These are phyloP conservation scores for Pituophis catenifer DNA, from an alignment of 2,113 vertebrate genomes.

Conservation along the genomic window DNA sequence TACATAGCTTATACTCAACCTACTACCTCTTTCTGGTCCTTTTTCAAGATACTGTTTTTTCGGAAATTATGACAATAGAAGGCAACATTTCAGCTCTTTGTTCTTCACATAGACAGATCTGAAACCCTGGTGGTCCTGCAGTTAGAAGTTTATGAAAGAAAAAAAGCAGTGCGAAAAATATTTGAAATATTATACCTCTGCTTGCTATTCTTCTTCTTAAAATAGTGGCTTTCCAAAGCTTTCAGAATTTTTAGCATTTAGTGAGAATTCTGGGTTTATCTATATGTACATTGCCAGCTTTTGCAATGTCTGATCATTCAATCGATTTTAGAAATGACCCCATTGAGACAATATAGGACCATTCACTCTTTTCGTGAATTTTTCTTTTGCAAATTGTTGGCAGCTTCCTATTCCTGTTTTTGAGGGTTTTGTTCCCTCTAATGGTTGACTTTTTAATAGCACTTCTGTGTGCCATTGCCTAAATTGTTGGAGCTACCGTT, in stretches of 20 bases:
- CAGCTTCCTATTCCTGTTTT: conserved; percentile 23
- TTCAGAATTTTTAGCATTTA: background rate
- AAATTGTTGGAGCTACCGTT: background rate
- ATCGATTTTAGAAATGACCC: conserved; percentile 12
- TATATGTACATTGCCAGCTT: background rate
- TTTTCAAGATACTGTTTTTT: background rate
- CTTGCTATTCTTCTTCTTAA: background rate
- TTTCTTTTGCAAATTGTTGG: background rate
- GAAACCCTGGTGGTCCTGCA: background rate
- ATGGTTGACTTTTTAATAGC: conserved; percentile 46
- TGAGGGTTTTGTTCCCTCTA: conserved; percentile 62
- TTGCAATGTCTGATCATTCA: background rate
- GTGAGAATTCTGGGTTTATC: background rate
- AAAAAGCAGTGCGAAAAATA: background rate
- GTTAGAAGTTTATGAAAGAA: background rate
- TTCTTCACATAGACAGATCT: background rate
- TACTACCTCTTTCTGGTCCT: background rate
- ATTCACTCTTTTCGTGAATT: background rate
- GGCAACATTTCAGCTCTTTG: background rate
- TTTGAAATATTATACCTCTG: background rate
- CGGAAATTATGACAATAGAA: background rate
- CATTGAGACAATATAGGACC: conserved; percentile 14
- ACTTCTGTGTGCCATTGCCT: conserved; percentile 7
- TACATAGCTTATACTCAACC: background rate
- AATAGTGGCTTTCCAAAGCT: too few relatives aligned